Conservation (phyloP, 2,113 vertebrate genomes). For the Amblyornis subalaris region DNA sequence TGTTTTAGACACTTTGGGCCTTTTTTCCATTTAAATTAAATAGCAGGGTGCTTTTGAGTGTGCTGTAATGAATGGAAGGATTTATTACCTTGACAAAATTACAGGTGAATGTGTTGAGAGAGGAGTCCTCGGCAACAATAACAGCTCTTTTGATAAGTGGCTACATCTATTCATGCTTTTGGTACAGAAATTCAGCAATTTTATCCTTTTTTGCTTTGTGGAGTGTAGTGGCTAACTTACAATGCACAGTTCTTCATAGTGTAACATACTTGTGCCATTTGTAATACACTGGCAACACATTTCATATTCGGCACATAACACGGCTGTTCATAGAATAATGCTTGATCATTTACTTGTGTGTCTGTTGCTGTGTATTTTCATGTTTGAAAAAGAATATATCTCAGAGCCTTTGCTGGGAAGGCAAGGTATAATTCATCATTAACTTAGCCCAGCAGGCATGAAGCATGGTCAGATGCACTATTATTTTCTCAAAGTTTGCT, state of each 20-base stretch:
- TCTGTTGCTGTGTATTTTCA: not conserved
- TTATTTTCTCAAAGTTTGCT: not conserved
- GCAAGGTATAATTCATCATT: slow-evolving; percentile 15
- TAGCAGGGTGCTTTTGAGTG: slow-evolving; percentile 61
- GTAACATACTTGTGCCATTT: not conserved
- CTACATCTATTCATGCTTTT: slow-evolving; percentile 23
- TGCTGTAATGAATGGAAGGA: slow-evolving; percentile 66
- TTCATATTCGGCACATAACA: not conserved
- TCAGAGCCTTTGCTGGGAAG: not conserved
- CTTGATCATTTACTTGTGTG: not conserved
- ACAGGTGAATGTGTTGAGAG: slow-evolving; percentile 71
- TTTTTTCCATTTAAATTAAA: slow-evolving; percentile 72
- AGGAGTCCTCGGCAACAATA: slow-evolving; percentile 47
- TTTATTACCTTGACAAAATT: slow-evolving; percentile 73
- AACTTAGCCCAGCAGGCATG: not conserved
- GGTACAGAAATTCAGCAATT: slow-evolving; percentile 61
- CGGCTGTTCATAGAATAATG: not conserved
- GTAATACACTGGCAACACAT: not conserved
- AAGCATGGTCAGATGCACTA: not conserved
- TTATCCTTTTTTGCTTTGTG: slow-evolving; percentile 12
- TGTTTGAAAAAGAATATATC: not conserved
- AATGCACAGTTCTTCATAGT: not conserved
- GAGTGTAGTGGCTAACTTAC: slow-evolving; percentile 12
- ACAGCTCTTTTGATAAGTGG: slow-evolving; percentile 67
- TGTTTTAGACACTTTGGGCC: slow-evolving; percentile 75